Percentiles rank a stretch among this genome's conserved stretches.
Evolutionary conservation across 2,113 vertebrate genomes (phyloP).

Genomic region (Zosterops borbonicus): DNA sequence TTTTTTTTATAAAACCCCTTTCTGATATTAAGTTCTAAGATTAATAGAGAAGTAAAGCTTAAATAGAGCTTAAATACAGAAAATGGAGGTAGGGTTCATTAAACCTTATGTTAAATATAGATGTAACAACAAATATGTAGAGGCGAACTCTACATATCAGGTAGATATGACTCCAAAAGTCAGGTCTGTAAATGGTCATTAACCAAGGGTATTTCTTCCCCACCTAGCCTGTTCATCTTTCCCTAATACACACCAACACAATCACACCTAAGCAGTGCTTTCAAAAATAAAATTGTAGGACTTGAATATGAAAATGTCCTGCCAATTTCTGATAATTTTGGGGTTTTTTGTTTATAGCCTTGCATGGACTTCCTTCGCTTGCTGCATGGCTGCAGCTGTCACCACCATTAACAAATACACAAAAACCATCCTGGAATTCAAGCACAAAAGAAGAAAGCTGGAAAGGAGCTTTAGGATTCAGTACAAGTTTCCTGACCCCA

Average conservation of each 20-base stretch:
- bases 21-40: background rate
- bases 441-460: slow-evolving; percentile 85
- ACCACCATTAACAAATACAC: slow-evolving; percentile 88
- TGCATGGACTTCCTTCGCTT: slow-evolving; percentile 90
- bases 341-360: slow-evolving; percentile 72
- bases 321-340: background rate
- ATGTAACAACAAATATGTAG: background rate
- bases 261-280: background rate
- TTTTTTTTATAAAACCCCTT: background rate
- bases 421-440: slow-evolving; percentile 86
- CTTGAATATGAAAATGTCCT: background rate
- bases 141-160: background rate
- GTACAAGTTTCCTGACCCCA: slow-evolving; percentile 78
- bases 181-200: background rate
- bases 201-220: background rate
- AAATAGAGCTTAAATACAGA: background rate
- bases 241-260: background rate
- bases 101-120: background rate
- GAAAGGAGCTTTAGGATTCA: slow-evolving; percentile 87
- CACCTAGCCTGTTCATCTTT: background rate
- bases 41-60: background rate
- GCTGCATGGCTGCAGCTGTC: slow-evolving; percentile 89
- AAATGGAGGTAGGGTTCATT: background rate
- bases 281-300: background rate
- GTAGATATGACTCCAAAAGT: background rate